phyloP scores from a whole-genome alignment of 2,113 vertebrate genomes.

The Paradoxurus hermaphroditus region DNA sequence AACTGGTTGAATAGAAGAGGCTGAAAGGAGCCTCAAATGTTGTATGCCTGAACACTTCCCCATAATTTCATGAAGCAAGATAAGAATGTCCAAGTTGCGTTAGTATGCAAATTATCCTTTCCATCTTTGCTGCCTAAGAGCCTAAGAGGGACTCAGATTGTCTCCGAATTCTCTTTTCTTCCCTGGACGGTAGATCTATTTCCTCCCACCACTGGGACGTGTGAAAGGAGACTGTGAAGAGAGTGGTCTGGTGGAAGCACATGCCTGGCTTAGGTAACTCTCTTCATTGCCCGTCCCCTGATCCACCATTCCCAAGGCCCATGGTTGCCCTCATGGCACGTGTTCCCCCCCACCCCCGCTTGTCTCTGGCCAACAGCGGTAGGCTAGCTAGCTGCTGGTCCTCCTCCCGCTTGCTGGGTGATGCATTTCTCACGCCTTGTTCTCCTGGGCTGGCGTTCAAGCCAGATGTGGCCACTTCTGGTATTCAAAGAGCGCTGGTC shows the following conservation, averaged over 20 bases:
- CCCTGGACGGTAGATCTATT: too few relatives aligned
- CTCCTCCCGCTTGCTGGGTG: not conserved
- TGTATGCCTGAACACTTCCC: rapidly evolving
- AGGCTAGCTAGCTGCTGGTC: not conserved
- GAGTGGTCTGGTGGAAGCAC: not conserved
- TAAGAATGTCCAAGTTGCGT: not conserved
- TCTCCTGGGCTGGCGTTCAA: not conserved
- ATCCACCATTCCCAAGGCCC: too few relatives aligned
- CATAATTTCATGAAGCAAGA: not conserved
- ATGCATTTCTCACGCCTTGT: not conserved
- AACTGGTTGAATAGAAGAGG: not conserved
- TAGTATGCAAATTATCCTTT: not conserved
- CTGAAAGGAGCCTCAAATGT: not conserved
- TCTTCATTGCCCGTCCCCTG: not conserved
- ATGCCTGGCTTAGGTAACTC: not conserved
- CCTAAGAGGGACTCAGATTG: not conserved
- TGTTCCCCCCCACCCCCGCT: too few relatives aligned
- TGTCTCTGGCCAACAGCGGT: not conserved
- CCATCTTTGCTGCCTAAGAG: not conserved
- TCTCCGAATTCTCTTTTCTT: not conserved
- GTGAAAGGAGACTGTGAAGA: not conserved
- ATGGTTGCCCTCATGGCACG: not conserved
- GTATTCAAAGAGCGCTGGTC: not conserved
- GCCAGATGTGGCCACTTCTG: not conserved
- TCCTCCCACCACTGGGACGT: not conserved